These are phyloP conservation scores for Zonotrichia leucophrys DNA, from an alignment of 2,113 vertebrate genomes.

Conservation along the genomic window DNA sequence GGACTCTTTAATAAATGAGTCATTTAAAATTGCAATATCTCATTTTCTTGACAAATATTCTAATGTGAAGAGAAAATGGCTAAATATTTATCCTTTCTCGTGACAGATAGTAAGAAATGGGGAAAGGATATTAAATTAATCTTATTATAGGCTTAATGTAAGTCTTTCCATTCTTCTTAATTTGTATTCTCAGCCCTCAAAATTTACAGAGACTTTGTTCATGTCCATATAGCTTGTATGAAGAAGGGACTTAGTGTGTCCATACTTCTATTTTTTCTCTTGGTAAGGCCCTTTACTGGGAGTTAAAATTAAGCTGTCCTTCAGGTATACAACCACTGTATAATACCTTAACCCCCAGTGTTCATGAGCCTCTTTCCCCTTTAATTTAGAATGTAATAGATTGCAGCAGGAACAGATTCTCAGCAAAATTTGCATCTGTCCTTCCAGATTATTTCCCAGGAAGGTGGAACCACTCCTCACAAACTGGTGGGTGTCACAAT, in stretches of 20 bases:
- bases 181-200: background rate
- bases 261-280: background rate
- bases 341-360: background rate
- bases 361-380: background rate
- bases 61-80: background rate
- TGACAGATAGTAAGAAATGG: background rate
- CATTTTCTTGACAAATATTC: constrained; percentile 11
- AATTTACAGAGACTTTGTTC: background rate
- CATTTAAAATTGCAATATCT: background rate
- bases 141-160: background rate
- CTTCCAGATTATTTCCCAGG: background rate
- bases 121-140: background rate
- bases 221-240: background rate
- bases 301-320: background rate
- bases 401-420: background rate
- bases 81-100: background rate
- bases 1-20: background rate
- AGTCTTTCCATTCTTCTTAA: background rate
- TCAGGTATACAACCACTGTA: background rate
- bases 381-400: background rate
- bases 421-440: background rate
- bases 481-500: background rate
- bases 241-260: background rate
- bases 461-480: background rate
- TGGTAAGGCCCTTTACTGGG: background rate